Base-by-base conservation (phyloP, 1,140 invertebrate species). In the Sinonovacula constricta region DNA sequence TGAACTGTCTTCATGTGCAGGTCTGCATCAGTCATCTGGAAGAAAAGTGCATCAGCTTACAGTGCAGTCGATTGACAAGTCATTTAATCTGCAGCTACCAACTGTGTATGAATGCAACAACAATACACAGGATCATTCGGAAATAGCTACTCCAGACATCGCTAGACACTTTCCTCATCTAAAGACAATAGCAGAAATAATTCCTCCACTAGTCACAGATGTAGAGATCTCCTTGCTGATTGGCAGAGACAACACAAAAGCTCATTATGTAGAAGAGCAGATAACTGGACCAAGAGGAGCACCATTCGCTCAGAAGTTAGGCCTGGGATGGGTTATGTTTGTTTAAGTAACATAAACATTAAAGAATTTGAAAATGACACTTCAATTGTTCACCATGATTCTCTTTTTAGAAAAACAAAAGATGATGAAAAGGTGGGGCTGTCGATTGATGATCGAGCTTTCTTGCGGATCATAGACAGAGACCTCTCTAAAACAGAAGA, bases 201-300 rank as follows among this genome's bases (percentile, higher is more conserved):
- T n/a, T 53, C 65, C 2, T 39, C 67, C 3, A 22, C 2, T 26
- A 2, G 71, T n/a, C 49, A 72, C 30, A 5, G 33, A 0, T 49
- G 39, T 45, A n/a, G 22, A 71, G 26, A 79, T 79, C 15, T n/a
- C 34, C 10, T 60, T 72, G 2, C 34, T 79, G n/a, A 28, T 63
- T 18, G 77, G 67, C 2, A 59, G 63, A 15, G 77, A 79, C 53
- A 12, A 72, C 2, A 14, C 45, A 24, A 49, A 65, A 56, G 67
- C 36, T 14, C 77, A 72, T 65, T 57, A 71, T 28, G 59, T 79
- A 15, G 18, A 24, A 24, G 59, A 71, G 18, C 77, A 79, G 30
- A 63, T 15, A 14, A 72, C 31, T 49, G 67, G 57, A 10, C 77
- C 77, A n/a, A 26, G 34, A 5, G 39, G 49, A 12, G 7, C 59